Evolutionary conservation across 2,113 vertebrate species (phyloP).

Genomic region (Ammodytes dubius): DNA sequence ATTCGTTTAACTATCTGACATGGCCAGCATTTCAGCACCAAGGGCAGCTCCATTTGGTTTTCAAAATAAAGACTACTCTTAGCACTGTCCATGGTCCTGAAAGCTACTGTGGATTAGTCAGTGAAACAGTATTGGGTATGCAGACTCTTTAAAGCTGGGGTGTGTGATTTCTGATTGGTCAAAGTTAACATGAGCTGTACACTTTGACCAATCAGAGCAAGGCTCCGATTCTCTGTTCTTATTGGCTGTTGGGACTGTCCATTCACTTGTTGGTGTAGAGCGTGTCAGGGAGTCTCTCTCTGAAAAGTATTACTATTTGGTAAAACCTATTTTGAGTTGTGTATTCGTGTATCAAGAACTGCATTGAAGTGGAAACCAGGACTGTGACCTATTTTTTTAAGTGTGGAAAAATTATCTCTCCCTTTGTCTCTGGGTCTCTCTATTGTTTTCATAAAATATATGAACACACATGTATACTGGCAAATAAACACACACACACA

Average conservation of each 20-base stretch:
- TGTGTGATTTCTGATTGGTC: too few relatives aligned
- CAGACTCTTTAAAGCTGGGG: neutral
- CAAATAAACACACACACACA: neutral
- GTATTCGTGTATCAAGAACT: neutral
- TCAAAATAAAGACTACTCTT: neutral
- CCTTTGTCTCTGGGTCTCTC: neutral
- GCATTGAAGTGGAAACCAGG: neutral
- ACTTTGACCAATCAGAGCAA: too few relatives aligned
- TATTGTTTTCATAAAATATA: neutral
- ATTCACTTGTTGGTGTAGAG: too few relatives aligned
- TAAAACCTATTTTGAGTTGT: neutral
- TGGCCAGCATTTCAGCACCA: slow-evolving; percentile 46
- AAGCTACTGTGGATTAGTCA: neutral
- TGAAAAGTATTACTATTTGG: neutral
- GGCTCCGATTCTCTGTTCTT: too few relatives aligned
- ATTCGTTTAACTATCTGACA: neutral
- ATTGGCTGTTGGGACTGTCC: too few relatives aligned
- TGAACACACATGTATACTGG: too few relatives aligned
- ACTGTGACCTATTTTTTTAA: neutral
- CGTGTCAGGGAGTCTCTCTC: neutral
- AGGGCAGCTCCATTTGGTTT: slow-evolving; percentile 35
- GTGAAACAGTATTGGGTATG: neutral
- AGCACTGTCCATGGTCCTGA: slow-evolving; percentile 39
- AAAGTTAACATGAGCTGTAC: too few relatives aligned
- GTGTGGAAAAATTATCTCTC: neutral